Evolutionary conservation across 1,140 invertebrate species (phyloP), one percentile per base, ranked within the genome.

Genomic region (Samia ricini): DNA sequence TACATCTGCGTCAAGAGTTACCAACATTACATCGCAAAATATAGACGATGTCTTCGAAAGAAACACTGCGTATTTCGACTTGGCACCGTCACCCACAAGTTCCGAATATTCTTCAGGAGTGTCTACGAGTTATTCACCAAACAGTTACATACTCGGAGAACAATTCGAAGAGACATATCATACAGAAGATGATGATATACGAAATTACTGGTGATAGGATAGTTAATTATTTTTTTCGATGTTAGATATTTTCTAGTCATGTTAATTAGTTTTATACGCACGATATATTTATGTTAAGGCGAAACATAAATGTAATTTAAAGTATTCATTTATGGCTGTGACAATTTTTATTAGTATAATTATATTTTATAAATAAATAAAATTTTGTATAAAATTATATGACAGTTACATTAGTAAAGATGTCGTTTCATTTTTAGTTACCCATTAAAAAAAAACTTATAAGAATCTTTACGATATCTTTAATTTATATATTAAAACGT

Each of bases 171-270:
- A 50, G 92, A 94, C 82, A 93, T 92, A 77, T 91, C 93, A 23
- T 54, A 79, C 87, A 68, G 79, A 96, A 68, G 95, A 97, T 69
- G 95, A 96, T 72, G 95, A 96, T 68, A 89, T 97, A 0, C 89
- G 97, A 4, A 95, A 97, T 64, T 94, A 93, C 23, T 95, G 94
- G 92, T 97, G 95, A 95, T 94, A 95, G 85, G 83, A 92, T 57
- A 88, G 89, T 76, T 88, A 74, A 72, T 60, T 48, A 69, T 50
- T 71, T 42, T 75, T 56, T 54, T 66, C 61, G 61, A 64, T 54
- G 12, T 56, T 15, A 15, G 7, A 36, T 66, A 60, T 66, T 42
- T 18, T 68, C 69, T 71, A 71, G 66, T 71, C 72, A 61, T 60
- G 52, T 58, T 66, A 60, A 50, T 60, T 55, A 66, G 18, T 22